Evolutionary conservation across 2,113 vertebrate genomes (phyloP).

Genomic region (Sylvia atricapilla): DNA sequence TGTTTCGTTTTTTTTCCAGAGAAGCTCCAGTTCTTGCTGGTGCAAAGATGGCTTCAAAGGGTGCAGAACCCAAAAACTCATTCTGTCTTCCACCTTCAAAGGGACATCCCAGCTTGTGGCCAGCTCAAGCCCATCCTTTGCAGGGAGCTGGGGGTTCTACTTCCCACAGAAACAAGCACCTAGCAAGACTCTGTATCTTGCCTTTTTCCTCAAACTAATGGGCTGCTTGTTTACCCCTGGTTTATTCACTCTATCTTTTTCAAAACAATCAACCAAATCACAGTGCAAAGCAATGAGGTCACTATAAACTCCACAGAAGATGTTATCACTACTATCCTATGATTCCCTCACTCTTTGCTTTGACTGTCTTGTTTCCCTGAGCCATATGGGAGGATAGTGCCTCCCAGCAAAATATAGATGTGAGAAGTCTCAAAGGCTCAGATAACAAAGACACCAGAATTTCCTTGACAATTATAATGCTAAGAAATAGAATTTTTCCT

Average conservation of each 20-base stretch:
- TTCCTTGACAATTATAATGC: neutral
- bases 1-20: neutral
- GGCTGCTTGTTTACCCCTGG: neutral
- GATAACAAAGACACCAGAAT: neutral
- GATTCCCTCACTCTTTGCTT: neutral
- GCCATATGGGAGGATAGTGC: neutral
- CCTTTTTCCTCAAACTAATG: neutral
- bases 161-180: neutral
- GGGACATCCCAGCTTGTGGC: rapidly evolving
- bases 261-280: neutral
- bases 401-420: neutral
- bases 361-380: conserved; percentile 12
- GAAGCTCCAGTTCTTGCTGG: neutral
- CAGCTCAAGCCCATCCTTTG: neutral
- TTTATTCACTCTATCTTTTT: neutral
- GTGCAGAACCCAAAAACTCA: neutral
- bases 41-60: neutral
- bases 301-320: neutral
- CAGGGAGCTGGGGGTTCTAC: neutral
- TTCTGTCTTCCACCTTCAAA: neutral
- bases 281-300: neutral
- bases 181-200: neutral
- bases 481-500: neutral
- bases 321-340: neutral
- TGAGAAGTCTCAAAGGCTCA: neutral